Evolutionary conservation across 2,113 vertebrate species (phyloP).

Genomic region (Zapus hudsonius): DNA sequence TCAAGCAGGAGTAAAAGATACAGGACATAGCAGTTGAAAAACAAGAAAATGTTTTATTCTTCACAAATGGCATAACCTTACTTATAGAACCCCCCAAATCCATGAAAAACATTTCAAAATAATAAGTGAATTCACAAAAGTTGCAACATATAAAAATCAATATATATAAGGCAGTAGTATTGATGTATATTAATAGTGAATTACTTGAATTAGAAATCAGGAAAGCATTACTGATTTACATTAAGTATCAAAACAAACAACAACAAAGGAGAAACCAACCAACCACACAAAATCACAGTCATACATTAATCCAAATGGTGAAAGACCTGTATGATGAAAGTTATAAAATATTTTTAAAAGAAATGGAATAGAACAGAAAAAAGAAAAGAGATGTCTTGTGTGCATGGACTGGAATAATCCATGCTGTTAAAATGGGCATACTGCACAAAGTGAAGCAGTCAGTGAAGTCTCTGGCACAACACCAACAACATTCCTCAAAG

Average conservation of each 20-base stretch:
- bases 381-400: background rate
- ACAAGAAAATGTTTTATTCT: background rate
- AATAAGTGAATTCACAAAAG: background rate
- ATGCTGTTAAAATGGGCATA: background rate
- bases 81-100: background rate
- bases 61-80: background rate
- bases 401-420: background rate
- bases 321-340: background rate
- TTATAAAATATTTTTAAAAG: background rate
- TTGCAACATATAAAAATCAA: background rate
- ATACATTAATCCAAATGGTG: background rate
- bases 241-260: background rate
- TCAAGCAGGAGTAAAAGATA: background rate
- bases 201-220: background rate
- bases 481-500: background rate
- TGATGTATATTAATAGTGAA: background rate
- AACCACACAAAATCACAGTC: too few species aligned
- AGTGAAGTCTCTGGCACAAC: background rate
- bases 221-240: background rate
- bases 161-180: background rate
- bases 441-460: background rate
- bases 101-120: background rate
- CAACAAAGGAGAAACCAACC: background rate
- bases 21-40: background rate
- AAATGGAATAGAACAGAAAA: background rate